Conservation (phyloP, 2,113 vertebrate species). For the Xiphophorus maculatus region DNA sequence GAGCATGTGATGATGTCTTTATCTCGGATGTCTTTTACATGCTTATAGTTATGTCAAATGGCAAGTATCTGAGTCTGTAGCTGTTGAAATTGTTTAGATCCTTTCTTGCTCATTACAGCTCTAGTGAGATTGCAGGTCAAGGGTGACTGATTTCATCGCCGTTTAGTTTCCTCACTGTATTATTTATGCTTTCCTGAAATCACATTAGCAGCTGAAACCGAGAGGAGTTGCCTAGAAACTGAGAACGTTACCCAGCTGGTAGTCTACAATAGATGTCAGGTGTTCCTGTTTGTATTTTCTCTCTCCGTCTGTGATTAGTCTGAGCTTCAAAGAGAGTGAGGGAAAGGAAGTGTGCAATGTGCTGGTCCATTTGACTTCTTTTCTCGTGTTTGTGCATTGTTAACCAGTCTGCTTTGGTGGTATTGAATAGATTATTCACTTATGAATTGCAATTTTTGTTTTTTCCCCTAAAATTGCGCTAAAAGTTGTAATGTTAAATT, state of each 20-base stretch:
- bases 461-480: no score
- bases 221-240: conserved; percentile 69
- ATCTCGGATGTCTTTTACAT: neutral
- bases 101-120: conserved; percentile 35
- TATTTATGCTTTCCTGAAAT: conserved; percentile 65
- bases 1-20: neutral
- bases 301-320: conserved; percentile 47
- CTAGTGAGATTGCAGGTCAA: conserved; percentile 47
- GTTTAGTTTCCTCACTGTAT: conserved; percentile 60
- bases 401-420: conserved; percentile 17
- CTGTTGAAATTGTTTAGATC: conserved; percentile 26
- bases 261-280: conserved; percentile 58
- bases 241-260: conserved; percentile 55
- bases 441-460: neutral
- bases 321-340: conserved; percentile 43
- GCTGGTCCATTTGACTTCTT: conserved; percentile 17
- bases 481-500: no score
- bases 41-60: conserved; percentile 12
- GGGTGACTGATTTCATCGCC: conserved; percentile 59
- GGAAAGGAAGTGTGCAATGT: conserved; percentile 35
- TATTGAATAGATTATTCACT: conserved; percentile 36
- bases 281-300: conserved; percentile 51
- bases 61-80: conserved; percentile 23
- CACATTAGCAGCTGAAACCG: conserved; percentile 63
- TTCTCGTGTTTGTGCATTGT: neutral